Evolutionary conservation across 2,113 vertebrate genomes (phyloP).

Genomic region (Chiloscyllium plagiosum): DNA sequence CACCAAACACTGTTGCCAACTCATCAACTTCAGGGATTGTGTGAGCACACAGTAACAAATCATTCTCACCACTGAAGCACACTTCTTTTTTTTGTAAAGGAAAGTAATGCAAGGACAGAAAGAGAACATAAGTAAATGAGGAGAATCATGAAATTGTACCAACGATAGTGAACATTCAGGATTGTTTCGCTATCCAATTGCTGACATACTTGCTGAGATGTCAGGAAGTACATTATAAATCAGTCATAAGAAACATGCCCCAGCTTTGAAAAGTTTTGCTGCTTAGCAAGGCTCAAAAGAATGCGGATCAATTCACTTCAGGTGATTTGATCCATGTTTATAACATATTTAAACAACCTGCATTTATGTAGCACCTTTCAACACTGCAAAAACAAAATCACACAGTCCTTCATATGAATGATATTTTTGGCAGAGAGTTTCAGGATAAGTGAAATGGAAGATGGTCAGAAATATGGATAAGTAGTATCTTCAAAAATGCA

Average conservation of each 20-base stretch:
- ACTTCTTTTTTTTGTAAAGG: neutral
- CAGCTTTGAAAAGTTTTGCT: neutral
- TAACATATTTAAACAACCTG: too few species aligned
- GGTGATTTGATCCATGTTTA: neutral
- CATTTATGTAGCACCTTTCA: too few species aligned
- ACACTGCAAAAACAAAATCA: too few species aligned
- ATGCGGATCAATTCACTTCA: neutral
- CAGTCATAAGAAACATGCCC: neutral
- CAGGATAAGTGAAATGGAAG: too few species aligned
- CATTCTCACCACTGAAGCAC: neutral
- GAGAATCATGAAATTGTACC: neutral
- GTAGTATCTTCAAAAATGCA: too few species aligned
- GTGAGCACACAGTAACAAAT: neutral
- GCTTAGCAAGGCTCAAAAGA: neutral
- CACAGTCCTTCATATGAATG: too few species aligned
- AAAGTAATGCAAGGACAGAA: neutral
- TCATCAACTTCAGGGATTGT: neutral
- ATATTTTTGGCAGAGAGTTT: too few species aligned
- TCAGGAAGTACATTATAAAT: neutral
- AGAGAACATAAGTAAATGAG: neutral
- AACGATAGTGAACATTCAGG: neutral
- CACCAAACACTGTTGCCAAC: neutral
- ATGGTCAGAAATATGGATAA: too few species aligned
- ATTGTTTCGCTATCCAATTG: neutral
- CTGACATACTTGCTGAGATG: neutral